Percentiles rank a stretch among this genome's conserved stretches.
phyloP scores from a whole-genome alignment of 2,888 invertebrate genomes.

The Perithous albicinctus region DNA sequence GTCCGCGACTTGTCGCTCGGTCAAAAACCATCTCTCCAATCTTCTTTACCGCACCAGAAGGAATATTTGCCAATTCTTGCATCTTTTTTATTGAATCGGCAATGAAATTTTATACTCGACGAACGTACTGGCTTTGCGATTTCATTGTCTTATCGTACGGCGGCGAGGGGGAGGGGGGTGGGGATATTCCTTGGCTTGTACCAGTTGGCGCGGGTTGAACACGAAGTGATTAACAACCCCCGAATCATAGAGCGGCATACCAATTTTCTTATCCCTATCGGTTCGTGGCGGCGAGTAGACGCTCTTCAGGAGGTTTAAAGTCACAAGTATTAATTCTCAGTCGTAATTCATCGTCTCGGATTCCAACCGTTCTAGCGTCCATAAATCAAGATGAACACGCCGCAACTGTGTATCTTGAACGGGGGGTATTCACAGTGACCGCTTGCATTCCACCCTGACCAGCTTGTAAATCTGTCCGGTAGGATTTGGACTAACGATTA shows the following conservation, averaged over 20 bases:
- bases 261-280: slow-evolving; percentile 44
- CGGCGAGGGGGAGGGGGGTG: too few species aligned
- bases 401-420: not conserved
- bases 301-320: slow-evolving; percentile 63
- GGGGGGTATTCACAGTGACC: slow-evolving; percentile 32
- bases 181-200: slow-evolving; percentile 16
- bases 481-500: not conserved
- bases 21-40: slow-evolving; percentile 3
- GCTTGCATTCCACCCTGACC: slow-evolving; percentile 11
- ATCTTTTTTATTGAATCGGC: slow-evolving; percentile 39
- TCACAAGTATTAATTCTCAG: slow-evolving; percentile 79
- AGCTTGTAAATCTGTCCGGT: slow-evolving; percentile 1
- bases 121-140: slow-evolving; percentile 39
- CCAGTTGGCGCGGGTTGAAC: slow-evolving; percentile 7
- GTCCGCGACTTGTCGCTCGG: slow-evolving; percentile 13
- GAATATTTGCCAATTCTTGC: slow-evolving; percentile 45
- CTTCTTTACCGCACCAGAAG: not conserved
- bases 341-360: slow-evolving; percentile 49
- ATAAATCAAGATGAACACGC: slow-evolving; percentile 42
- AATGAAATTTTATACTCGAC: slow-evolving; percentile 52
- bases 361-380: slow-evolving; percentile 12
- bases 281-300: slow-evolving; percentile 64
- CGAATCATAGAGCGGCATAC: slow-evolving; percentile 42
- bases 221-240: slow-evolving; percentile 38
- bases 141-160: slow-evolving; percentile 33